These are phyloP conservation scores for Acleris laterana DNA, from an alignment of 2,888 invertebrate species.

Conservation along the genomic window DNA sequence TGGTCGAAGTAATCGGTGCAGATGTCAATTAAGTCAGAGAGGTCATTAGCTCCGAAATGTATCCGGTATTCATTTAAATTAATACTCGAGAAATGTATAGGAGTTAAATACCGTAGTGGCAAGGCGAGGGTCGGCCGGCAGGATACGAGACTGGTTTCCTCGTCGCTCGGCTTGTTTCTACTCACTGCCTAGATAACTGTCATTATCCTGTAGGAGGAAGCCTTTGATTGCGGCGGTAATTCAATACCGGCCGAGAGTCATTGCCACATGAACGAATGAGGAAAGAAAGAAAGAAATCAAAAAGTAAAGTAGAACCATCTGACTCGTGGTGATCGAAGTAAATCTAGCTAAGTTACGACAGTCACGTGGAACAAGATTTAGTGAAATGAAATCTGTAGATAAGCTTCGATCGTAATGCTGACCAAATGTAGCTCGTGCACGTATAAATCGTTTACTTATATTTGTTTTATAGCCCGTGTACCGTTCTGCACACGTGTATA, in stretches of 20 bases:
- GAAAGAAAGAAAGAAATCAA: not conserved
- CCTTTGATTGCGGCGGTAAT: conserved; percentile 24
- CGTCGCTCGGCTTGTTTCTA: conserved; percentile 32
- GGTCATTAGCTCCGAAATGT: not conserved
- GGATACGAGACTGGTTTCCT: conserved; percentile 47
- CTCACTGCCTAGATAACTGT: conserved; percentile 40
- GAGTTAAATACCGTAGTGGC: conserved; percentile 26
- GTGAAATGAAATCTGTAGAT: too few species aligned
- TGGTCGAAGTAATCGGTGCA: too few species aligned
- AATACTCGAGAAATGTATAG: conserved; percentile 19
- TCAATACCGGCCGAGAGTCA: not conserved
- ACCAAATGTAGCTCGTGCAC: too few species aligned
- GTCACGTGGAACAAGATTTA: too few species aligned
- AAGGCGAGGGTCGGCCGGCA: conserved; percentile 34
- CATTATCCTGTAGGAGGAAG: conserved; percentile 40
- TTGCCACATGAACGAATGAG: not conserved
- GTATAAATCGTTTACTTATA: too few species aligned
- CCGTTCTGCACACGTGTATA: too few species aligned
- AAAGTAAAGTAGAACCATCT: too few species aligned
- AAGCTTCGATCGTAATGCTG: too few species aligned
- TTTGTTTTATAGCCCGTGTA: too few species aligned
- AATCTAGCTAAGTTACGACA: too few species aligned
- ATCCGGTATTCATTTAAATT: conserved; percentile 9
- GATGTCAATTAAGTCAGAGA: too few species aligned
- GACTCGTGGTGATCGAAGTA: too few species aligned